Percentiles rank a stretch among this genome's conserved stretches.
These are phyloP conservation scores for Troides aeacus DNA, from an alignment of 2,888 invertebrate species.

Conservation along the genomic window DNA sequence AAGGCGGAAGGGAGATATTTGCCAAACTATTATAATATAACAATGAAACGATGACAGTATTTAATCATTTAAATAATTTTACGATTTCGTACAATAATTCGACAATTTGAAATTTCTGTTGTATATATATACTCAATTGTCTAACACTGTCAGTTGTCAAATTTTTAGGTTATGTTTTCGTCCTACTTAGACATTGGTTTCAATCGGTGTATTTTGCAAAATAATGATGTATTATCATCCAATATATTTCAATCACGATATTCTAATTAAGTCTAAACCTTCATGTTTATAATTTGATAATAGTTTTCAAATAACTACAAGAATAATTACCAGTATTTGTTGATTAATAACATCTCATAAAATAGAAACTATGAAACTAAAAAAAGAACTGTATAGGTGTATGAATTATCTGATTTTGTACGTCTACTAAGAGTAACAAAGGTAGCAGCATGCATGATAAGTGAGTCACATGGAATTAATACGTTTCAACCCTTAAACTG, in stretches of 20 bases:
- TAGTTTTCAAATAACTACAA: background rate
- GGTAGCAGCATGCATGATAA: slow-evolving; percentile 81
- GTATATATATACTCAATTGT: background rate
- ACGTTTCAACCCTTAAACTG: slow-evolving; percentile 38
- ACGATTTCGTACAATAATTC: too few relatives aligned
- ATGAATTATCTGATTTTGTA: slow-evolving; percentile 74
- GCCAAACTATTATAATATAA: too few relatives aligned
- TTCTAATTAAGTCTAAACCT: background rate
- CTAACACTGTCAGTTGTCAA: background rate
- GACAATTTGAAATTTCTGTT: background rate
- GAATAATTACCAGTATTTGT: background rate
- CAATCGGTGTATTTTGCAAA: slow-evolving; percentile 1
- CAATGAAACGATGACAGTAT: background rate
- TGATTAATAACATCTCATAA: slow-evolving; percentile 38
- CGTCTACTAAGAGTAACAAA: slow-evolving; percentile 75
- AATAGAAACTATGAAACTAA: too few relatives aligned
- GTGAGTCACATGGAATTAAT: slow-evolving; percentile 61
- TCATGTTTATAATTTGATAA: background rate
- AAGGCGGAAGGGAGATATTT: too few relatives aligned
- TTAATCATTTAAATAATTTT: background rate
- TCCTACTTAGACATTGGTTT: background rate
- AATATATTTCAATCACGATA: background rate
- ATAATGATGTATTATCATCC: background rate
- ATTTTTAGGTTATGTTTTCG: slow-evolving; percentile 2
- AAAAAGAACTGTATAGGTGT: slow-evolving; percentile 60